Conservation (phyloP, 2,113 vertebrate species). For the Apteryx mantelli region DNA sequence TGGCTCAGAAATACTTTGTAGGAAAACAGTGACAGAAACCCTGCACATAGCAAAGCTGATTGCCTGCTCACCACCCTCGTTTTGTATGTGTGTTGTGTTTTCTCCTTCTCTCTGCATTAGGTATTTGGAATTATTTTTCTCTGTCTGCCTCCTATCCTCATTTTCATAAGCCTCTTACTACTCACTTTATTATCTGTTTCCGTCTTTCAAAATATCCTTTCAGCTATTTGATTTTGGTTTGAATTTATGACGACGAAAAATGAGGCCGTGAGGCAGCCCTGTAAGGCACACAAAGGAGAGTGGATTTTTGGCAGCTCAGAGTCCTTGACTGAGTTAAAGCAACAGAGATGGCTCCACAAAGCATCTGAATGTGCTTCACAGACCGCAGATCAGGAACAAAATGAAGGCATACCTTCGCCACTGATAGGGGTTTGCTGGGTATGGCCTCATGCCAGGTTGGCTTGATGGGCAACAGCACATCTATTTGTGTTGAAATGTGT, state of each 20-base stretch:
- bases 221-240: not conserved
- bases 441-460: not conserved
- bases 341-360: not conserved
- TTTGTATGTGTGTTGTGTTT: not conserved
- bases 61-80: not conserved
- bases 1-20: not conserved
- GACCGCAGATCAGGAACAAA: not conserved
- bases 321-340: not conserved
- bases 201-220: not conserved
- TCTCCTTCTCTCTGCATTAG: not conserved
- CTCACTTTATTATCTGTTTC: not conserved
- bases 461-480: not conserved
- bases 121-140: not conserved
- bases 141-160: not conserved
- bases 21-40: not conserved
- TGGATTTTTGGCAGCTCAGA: not conserved
- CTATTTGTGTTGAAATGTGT: not conserved
- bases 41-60: not conserved
- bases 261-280: not conserved
- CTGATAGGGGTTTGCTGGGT: not conserved
- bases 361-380: not conserved
- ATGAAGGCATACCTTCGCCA: not conserved
- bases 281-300: not conserved
- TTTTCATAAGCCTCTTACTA: not conserved
- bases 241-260: not conserved